Evolutionary conservation across 2,113 vertebrate species (phyloP), one percentile per base, ranked within the genome.

Genomic region (Sprattus sprattus): DNA sequence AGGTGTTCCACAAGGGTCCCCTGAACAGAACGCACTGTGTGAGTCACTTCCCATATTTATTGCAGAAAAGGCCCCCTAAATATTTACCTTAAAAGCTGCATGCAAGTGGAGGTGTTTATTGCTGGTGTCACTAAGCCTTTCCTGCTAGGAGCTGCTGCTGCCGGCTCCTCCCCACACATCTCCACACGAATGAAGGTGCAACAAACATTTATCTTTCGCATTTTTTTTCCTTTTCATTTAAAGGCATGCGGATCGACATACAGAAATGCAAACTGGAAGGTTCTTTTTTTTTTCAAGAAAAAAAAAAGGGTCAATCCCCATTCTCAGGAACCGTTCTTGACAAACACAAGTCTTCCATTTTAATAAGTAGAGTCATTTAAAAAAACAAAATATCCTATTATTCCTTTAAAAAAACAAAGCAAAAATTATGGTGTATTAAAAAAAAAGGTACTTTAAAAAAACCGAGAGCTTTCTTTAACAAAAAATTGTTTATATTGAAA

Each of bases 161-260:
- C 92, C 81, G 9, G 89, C 75, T 83, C 92, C 89, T 88, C 92
- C 92, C 92, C 87, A 82, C 86, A 81, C 85, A 57, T 67, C 82
- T 91, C 92, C 87, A 85, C 83, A 81, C 50, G 86, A 89, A 91
- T 92, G 89, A 93, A 92, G 92, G 92, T 95, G 93, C 93, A 92
- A 15, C 75, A 89, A 86, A 81, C 89, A 50, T 67, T 89, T 47
- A 84, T 54, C 81, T 91, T 91, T 64, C 25, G 11, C 52, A 87
- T 83, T 60, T 88, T 88, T 83, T 45, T 83, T 85, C 85, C 81
- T 91, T 81, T 81, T 85, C 85, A 60, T 90, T 87, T 90, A 90
- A 90, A 92, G 91, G 91, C 93, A 94, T 93, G 93, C 95, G 93
- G 89, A 92, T 91, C 91, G 86, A 92, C 88, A 90, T 90, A 85